Percentiles rank a stretch among this genome's conserved stretches.
Evolutionary conservation across 2,113 vertebrate species (phyloP).

Genomic region (Elachura formosa): DNA sequence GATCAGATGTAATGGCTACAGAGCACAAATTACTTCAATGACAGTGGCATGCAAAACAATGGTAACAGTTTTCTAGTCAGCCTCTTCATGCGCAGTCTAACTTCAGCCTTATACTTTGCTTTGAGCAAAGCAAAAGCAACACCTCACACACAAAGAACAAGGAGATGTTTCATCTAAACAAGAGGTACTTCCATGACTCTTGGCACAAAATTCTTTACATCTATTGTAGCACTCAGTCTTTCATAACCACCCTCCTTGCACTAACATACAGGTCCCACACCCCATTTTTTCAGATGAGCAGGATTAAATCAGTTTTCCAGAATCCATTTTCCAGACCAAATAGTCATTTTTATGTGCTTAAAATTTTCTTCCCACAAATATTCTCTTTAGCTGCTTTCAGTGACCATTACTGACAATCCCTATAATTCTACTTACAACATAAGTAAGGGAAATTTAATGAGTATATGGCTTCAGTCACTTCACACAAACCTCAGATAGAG

Average conservation of each 20-base stretch:
- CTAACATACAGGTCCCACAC: background rate
- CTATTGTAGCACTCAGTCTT: background rate
- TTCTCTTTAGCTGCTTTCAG: background rate
- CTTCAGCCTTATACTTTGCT: background rate
- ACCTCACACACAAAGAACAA: background rate
- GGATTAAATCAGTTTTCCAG: background rate
- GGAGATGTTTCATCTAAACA: background rate
- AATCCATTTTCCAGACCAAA: background rate
- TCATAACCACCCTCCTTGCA: background rate
- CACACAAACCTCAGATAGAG: background rate
- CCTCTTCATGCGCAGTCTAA: background rate
- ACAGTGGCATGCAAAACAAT: background rate
- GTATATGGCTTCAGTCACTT: background rate
- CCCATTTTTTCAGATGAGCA: background rate
- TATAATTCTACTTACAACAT: background rate
- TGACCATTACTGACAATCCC: background rate
- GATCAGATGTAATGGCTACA: background rate
- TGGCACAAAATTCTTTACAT: background rate
- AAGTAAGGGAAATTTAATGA: background rate
- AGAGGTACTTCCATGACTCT: background rate
- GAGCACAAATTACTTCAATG: background rate
- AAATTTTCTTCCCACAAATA: conserved; percentile 20
- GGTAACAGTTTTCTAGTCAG: background rate
- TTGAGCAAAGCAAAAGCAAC: background rate
- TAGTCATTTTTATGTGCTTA: background rate